phyloP scores from a whole-genome alignment of 35 echinoderm and acorn worm species.

The Heliocidaris erythrogramma region DNA sequence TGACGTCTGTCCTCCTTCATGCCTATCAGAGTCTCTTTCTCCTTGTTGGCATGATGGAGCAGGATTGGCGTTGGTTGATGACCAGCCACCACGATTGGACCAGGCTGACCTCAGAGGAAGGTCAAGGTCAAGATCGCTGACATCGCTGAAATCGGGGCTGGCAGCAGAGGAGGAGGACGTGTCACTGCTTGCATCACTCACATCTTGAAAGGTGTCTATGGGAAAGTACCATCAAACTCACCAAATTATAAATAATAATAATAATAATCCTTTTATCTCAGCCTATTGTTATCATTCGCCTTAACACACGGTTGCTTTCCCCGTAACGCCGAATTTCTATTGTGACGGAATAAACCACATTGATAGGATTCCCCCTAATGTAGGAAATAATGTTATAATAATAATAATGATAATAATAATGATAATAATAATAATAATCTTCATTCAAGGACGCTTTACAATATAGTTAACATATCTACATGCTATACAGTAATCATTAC shows the following conservation, averaged over 20 bases:
- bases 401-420: neutral
- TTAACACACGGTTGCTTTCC: too few relatives aligned
- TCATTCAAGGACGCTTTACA: neutral
- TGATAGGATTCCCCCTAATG: too few relatives aligned
- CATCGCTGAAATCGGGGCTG: conserved; percentile 65
- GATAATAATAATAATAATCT: too few relatives aligned
- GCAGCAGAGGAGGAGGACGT: conserved; percentile 52
- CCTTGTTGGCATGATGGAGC: neutral
- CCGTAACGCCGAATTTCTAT: too few relatives aligned
- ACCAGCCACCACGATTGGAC: conserved; percentile 71
- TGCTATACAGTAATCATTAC: too few relatives aligned
- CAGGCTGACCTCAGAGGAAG: conserved; percentile 59
- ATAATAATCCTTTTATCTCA: too few relatives aligned
- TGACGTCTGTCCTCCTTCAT: neutral
- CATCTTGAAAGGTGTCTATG: conserved; percentile 35
- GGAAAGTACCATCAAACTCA: neutral
- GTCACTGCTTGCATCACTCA: conserved; percentile 17
- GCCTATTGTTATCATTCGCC: too few relatives aligned
- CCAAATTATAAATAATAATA: too few relatives aligned
- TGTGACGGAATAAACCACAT: too few relatives aligned
- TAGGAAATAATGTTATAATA: too few relatives aligned
- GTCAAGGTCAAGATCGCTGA: conserved; percentile 77
- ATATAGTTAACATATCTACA: too few relatives aligned
- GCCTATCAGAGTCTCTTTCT: neutral
- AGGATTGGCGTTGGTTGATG: neutral